Percentiles rank a stretch among this genome's conserved stretches.
Evolutionary conservation across 2,797 vertebrate species (phyloP).

Genomic region (Distichodus sexfasciatus): DNA sequence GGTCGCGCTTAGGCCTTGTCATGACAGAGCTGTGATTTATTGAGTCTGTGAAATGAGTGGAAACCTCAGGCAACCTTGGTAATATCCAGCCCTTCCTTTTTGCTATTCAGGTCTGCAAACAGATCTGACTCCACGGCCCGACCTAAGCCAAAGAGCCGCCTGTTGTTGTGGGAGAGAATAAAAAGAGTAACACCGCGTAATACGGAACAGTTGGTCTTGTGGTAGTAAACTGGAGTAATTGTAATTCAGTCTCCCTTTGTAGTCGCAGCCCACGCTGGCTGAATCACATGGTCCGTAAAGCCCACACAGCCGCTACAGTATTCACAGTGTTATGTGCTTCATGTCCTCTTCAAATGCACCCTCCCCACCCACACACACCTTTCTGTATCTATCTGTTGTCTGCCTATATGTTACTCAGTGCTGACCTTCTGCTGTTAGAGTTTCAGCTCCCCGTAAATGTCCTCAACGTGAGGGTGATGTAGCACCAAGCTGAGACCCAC

Average conservation of each 20-base stretch:
- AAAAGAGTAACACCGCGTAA: not conserved
- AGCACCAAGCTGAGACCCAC: not conserved
- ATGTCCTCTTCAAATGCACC: slow-evolving; percentile 19
- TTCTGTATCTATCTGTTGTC: not conserved
- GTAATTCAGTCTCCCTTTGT: slow-evolving; percentile 2
- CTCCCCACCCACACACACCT: slow-evolving; percentile 24
- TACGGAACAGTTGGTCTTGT: not conserved
- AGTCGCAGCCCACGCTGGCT: slow-evolving; percentile 26
- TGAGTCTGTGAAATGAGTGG: no score
- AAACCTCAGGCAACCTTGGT: no score
- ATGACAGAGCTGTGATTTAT: not conserved
- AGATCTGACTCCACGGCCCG: no score
- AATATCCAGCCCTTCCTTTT: no score
- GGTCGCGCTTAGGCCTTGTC: not conserved
- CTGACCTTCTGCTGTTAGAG: not conserved
- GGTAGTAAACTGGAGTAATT: slow-evolving; percentile 19
- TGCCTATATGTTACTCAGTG: not conserved
- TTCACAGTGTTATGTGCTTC: slow-evolving; percentile 1
- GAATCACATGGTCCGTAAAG: slow-evolving; percentile 22
- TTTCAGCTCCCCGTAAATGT: not conserved
- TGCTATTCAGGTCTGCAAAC: no score
- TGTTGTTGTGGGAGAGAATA: not conserved
- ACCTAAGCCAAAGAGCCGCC: no score
- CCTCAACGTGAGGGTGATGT: not conserved
- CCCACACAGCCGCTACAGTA: slow-evolving; percentile 14